Evolutionary conservation across 2,888 invertebrate genomes (phyloP), one percentile per base, ranked within the genome.

Genomic region (Aphrophora alni): DNA sequence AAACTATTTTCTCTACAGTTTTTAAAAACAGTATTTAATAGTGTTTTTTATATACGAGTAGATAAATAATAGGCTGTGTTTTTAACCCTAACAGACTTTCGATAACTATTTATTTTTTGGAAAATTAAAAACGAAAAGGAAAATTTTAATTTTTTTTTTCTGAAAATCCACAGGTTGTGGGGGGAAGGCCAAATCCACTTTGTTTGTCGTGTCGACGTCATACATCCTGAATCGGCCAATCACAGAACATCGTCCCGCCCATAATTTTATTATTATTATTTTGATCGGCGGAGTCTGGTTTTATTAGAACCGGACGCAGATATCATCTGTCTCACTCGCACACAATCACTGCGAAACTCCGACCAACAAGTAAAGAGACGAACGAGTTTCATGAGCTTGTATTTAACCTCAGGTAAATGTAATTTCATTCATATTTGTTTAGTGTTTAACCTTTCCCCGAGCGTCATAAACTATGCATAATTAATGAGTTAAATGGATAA

Each of bases 261-360:
- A 59, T 59, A 59, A 59, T 21, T 59, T 59, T 59, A 59, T 59
- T 59, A 59, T 59, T 59, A 59, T 59, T 59, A 59, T 59, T 59
- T 59, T 59, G 59, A 59, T 59, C 59, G 59, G n/a, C n/a, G 59
- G 59, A 59, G 59, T 59, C 59, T 59, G 59, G 21, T 59, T 59
- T 59, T 59, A 59, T 59, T 59, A 59, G 59, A 21, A 59, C 59
- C 59, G 59, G 59, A 59, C 59, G 59, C 59, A 21, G 44, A 44
- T 21, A 59, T 59, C 5, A 14, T 59, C 59, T 59, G 21, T 59
- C 59, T 59, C 59, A 21, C 59, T 59, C 59, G 59, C 59, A 59
- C 59, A 5, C 5, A 59, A n/a, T 21, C 59, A 59, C 44, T 44
- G 44, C 8, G 44, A 14, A 33, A 2, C 59, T 59, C 59, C 4